Percentiles rank a stretch among this genome's conserved stretches.
Evolutionary conservation across 2,888 invertebrate species (phyloP).

Genomic region (Chamaedrilus cognettii): DNA sequence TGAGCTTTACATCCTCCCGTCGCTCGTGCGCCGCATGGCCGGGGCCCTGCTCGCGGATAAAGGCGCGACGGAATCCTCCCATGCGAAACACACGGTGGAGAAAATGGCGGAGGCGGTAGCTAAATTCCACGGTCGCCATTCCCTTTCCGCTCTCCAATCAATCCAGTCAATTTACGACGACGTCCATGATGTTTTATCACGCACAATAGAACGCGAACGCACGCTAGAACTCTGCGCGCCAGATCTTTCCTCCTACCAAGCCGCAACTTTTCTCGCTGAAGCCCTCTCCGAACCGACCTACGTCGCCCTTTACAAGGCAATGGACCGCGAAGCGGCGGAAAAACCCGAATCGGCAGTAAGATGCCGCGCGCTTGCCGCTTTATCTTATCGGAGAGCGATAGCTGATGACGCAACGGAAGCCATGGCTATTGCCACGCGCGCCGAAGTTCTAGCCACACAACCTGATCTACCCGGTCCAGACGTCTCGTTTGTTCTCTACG

Average conservation of each 20-base stretch:
- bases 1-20: background rate
- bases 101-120: background rate
- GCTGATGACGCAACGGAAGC: slow-evolving; percentile 15
- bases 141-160: background rate
- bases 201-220: background rate
- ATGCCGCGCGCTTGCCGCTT: slow-evolving; percentile 23
- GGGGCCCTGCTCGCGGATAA: background rate
- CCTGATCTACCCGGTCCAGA: slow-evolving; percentile 9
- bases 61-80: background rate
- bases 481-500: slow-evolving; percentile 22
- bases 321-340: slow-evolving; percentile 17
- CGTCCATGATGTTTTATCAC: background rate
- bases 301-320: slow-evolving; percentile 17
- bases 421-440: slow-evolving; percentile 10
- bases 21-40: background rate
- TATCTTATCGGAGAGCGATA: slow-evolving; percentile 20
- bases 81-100: background rate
- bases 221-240: background rate
- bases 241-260: background rate
- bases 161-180: background rate
- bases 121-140: background rate
- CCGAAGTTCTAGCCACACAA: slow-evolving; percentile 9
- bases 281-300: slow-evolving; percentile 12
- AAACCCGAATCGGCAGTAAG: slow-evolving; percentile 13
- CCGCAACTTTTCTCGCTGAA: slow-evolving; percentile 19